Percentiles rank a stretch among this genome's conserved stretches.
Conservation (phyloP, 2,113 vertebrate genomes). For the Colaptes auratus region DNA sequence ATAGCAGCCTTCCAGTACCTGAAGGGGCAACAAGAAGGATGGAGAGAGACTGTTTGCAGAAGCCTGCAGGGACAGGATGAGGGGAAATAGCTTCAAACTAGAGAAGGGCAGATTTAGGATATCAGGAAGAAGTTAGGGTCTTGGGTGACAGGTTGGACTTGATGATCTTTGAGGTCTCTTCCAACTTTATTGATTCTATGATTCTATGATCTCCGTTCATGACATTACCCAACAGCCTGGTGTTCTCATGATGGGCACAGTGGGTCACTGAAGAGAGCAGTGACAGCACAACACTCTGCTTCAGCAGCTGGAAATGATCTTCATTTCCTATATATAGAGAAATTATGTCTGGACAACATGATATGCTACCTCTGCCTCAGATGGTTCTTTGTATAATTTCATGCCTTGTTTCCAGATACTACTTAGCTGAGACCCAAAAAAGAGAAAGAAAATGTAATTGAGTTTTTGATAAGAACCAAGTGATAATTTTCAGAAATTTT, state of each 20-base stretch:
- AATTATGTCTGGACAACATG: neutral
- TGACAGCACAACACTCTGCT: neutral
- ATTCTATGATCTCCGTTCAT: neutral
- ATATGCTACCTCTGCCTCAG: neutral
- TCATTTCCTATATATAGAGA: neutral
- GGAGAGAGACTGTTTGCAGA: too few species aligned
- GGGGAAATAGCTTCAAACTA: too few species aligned
- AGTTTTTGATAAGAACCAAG: neutral
- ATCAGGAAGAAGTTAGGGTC: too few species aligned
- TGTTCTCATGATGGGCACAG: neutral
- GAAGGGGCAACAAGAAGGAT: too few species aligned
- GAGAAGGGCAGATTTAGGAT: too few species aligned
- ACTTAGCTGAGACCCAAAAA: neutral
- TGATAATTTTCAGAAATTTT: neutral
- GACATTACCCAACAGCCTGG: neutral
- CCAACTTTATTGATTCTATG: too few species aligned
- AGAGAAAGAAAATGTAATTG: neutral
- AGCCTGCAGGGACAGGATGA: too few species aligned
- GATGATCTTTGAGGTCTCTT: too few species aligned
- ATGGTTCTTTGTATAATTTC: neutral
- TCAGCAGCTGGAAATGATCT: neutral
- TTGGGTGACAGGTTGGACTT: too few species aligned
- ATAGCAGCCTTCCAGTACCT: too few species aligned
- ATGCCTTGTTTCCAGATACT: neutral
- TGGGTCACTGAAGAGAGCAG: neutral